These are phyloP conservation scores for Lycodopsis pacificus DNA, from an alignment of 2,797 vertebrate species.

Conservation along the genomic window DNA sequence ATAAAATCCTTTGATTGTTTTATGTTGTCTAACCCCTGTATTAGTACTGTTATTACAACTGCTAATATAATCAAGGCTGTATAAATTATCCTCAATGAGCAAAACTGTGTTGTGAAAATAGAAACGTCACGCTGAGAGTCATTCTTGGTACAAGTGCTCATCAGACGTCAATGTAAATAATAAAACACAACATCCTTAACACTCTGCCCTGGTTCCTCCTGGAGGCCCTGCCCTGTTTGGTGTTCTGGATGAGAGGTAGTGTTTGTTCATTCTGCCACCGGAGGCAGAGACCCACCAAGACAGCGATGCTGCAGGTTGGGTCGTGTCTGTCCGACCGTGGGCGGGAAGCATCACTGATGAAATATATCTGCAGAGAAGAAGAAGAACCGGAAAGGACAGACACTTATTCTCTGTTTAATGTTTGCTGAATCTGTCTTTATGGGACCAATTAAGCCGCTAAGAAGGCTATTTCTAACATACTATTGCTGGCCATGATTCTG, in stretches of 20 bases:
- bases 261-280: conserved; percentile 58
- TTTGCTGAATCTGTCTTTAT: background rate
- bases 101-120: conserved; percentile 17
- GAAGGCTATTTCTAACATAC: background rate
- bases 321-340: conserved; percentile 60
- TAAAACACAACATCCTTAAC: conserved; percentile 28
- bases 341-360: conserved; percentile 44
- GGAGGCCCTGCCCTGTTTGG: conserved; percentile 67
- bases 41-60: background rate
- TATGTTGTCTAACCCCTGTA: background rate
- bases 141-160: conserved; percentile 6
- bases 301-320: conserved; percentile 56
- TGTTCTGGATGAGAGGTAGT: conserved; percentile 74
- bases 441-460: background rate
- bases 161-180: conserved; percentile 18
- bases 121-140: background rate
- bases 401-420: background rate
- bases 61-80: conserved; percentile 4
- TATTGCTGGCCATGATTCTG: no score
- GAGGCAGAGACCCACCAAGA: conserved; percentile 40
- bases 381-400: background rate
- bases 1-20: conserved; percentile 10
- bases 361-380: background rate
- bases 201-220: conserved; percentile 31
- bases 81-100: conserved; percentile 13